Evolutionary conservation across 1,140 invertebrate genomes (phyloP), one percentile per base, ranked within the genome.

Genomic region (Drosophila neocordata): DNA sequence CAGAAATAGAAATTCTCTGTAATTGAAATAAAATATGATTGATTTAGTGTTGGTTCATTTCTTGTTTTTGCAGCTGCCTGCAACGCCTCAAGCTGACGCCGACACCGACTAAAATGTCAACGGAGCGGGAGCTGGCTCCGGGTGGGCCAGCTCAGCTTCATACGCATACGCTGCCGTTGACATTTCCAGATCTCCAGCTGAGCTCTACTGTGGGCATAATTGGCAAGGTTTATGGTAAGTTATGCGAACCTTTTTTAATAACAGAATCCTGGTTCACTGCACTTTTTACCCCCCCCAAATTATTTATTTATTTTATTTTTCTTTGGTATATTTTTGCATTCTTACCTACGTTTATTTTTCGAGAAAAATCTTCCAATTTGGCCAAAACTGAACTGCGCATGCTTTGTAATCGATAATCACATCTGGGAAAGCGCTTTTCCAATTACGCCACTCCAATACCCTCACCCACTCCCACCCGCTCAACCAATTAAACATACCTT

Each of bases 171-270:
- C 92, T 90, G 85, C 88, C 87, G 93, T 84, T 92, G 92, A 83
- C 68, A 88, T 94, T 85, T 88, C 92, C 93, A 61, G 92, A 93
- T 31, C 74, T 94, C 44, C 92, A 93, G 44, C 92, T 94, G 75
- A 94, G 93, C 53, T 92, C 93, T 27, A 92, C 93, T 52, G 93
- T 94, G 65, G 93, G 93, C 57, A 93, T 94, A 79, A 92, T 94
- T 62, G 93, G 93, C 24, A 94, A 94, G 92, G 93, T 93, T 27
- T 94, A 94, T 77, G 93, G 93, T 91, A 83, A 89, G 90, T 90
- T 31, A 7, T 5, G 11, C 8, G 6, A 2, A 61, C 34, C 22
- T 13, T 2, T n/a, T 11, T 24, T 5, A 6, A 5, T 6, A 1
- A 3, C 5, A 6, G 27, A 31, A 6, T 31, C 27, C 27, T 31